A percentile compares a stretch with the other conserved stretches of the same genome.
These are phyloP conservation scores for Riptortus pedestris DNA, from an alignment of 1,140 invertebrate species.

Conservation along the genomic window DNA sequence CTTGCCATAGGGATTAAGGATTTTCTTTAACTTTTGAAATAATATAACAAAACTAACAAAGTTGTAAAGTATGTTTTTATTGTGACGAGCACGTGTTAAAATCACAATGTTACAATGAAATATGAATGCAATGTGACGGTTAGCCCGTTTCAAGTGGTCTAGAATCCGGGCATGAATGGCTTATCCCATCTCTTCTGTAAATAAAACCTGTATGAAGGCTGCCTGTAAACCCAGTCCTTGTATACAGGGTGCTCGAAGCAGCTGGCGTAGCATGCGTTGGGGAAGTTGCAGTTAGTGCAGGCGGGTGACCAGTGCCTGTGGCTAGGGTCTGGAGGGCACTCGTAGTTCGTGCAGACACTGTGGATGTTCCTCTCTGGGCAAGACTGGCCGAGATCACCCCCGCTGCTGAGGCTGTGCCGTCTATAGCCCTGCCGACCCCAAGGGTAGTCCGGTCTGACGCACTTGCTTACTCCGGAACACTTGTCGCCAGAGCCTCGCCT, in stretches of 20 bases:
- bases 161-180: background rate
- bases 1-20: too few species aligned
- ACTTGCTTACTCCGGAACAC: too few species aligned
- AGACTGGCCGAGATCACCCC: background rate
- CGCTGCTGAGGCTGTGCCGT: too few species aligned
- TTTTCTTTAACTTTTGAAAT: too few species aligned
- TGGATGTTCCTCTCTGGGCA: background rate
- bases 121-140: background rate
- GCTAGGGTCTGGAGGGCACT: background rate
- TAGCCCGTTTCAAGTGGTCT: background rate
- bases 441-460: too few species aligned
- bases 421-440: too few species aligned
- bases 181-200: background rate
- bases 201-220: constrained; percentile 6
- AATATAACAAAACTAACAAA: too few species aligned
- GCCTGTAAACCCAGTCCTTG: background rate
- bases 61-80: too few species aligned
- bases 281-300: background rate
- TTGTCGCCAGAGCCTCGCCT: too few species aligned
- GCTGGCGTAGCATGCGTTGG: background rate
- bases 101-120: too few species aligned
- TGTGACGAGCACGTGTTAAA: too few species aligned
- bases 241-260: background rate
- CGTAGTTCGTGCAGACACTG: background rate
- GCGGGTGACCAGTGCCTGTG: constrained; percentile 4